Evolutionary conservation across 2,888 invertebrate genomes (phyloP).

Genomic region (Cataglyphis rosenhaueri): DNA sequence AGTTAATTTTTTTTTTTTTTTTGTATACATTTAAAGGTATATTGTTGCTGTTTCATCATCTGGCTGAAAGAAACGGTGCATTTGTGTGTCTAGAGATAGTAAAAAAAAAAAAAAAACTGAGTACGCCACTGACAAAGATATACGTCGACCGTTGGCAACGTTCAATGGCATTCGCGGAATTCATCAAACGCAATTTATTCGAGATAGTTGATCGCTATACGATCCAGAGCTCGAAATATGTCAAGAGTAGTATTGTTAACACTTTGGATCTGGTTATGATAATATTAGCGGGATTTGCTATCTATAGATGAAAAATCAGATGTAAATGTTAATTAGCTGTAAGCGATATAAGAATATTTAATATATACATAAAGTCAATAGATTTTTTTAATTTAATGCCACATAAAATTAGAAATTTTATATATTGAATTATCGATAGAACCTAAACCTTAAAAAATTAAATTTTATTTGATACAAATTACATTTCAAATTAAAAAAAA

Average conservation of each 20-base stretch:
- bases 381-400: not conserved
- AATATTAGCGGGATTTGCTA: constrained; percentile 30
- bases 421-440: not conserved
- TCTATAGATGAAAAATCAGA: constrained; percentile 26
- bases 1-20: not conserved
- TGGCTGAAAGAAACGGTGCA: not conserved
- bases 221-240: constrained; percentile 14
- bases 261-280: constrained; percentile 44
- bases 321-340: not conserved
- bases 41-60: not conserved
- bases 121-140: constrained; percentile 42
- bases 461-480: not conserved
- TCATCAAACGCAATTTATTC: constrained; percentile 54
- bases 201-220: constrained; percentile 55
- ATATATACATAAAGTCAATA: not conserved
- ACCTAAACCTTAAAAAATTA: not conserved
- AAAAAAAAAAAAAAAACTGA: constrained; percentile 14
- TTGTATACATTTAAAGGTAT: not conserved
- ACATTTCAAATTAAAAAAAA: not conserved
- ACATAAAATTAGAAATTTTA: constrained; percentile 16
- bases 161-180: constrained; percentile 64
- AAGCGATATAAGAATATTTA: not conserved
- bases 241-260: constrained; percentile 26
- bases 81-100: not conserved
- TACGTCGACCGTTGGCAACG: constrained; percentile 40